Base-by-base conservation (phyloP, 2,888 invertebrate species). In the Ormyrus rosae region DNA sequence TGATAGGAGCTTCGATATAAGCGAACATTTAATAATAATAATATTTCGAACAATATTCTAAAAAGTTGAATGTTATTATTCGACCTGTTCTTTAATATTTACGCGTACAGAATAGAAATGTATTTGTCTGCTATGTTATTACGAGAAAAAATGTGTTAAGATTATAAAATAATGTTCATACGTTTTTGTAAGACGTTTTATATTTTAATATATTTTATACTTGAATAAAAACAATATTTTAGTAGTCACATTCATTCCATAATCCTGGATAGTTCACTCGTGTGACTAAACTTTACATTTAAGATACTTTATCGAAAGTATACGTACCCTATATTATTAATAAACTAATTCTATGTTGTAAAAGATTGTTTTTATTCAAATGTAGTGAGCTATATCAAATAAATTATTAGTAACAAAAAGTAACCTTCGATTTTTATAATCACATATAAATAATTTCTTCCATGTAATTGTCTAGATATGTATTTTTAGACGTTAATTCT, bases 141-240 rank as follows among this genome's bases (percentile, higher is more conserved):
- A 13, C 13, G 13, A 50, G n/a, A 46, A 60, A 60, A 60, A 10
- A 19, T 58, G 10, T 48, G 53, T 50, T 74, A 9, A 73, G 67
- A 67, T 67, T 67, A 60, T 34, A 13, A 61, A 70, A 70, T 61
- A 19, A 69, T 48, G 11, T 69, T 69, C 45, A 51, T 46, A n/a
- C 19, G 65, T 58, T 67, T 72, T 78, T 78, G 60, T 78, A 72
- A 78, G 46, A 56, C n/a, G 34, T 67, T 67, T 63, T 68, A 34
- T 73, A 73, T 58, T 71, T 71, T 71, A 61, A 63, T 69, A 56
- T 78, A 13, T 65, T 63, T 60, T 65, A 74, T 53, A 71, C 19
- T 63, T 65, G 75, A 75, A 80, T 80, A 74, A 80, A 80, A 80
- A 70, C 70, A 64, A 63, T 74, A 51, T 61, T 70, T 78, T 71